These are phyloP conservation scores for Semicossyphus pulcher DNA, from an alignment of 2,113 vertebrate genomes.

Conservation along the genomic window DNA sequence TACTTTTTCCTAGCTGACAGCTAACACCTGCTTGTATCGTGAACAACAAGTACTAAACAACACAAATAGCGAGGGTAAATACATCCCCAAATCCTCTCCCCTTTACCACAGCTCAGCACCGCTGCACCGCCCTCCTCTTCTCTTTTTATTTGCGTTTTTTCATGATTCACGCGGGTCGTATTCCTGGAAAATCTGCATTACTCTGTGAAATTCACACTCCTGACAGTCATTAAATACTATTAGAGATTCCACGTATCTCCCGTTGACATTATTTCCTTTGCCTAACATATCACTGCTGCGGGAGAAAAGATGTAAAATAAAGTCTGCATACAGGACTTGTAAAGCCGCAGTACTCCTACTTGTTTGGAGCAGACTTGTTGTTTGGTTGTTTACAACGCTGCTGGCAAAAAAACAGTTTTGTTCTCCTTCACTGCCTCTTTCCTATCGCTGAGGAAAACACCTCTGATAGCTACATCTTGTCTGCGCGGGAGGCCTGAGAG, in stretches of 20 bases:
- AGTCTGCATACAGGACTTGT: background rate
- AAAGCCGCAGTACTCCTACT: background rate
- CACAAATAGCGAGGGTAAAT: too few relatives aligned
- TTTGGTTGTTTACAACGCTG: constrained; percentile 21
- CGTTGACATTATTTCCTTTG: background rate
- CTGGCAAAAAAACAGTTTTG: constrained; percentile 3
- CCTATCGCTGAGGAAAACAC: constrained; percentile 18
- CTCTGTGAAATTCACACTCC: background rate
- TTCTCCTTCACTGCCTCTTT: constrained; percentile 7
- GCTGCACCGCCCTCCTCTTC: too few relatives aligned
- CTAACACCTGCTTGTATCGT: too few relatives aligned
- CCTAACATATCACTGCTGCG: background rate
- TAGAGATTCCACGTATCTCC: constrained; percentile 1
- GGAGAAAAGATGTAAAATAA: background rate
- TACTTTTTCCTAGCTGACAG: too few relatives aligned
- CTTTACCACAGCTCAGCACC: background rate
- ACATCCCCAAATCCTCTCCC: too few relatives aligned
- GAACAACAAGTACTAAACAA: too few relatives aligned
- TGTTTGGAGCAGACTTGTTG: constrained; percentile 14
- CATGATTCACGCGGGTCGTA: background rate
- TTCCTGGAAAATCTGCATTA: background rate
- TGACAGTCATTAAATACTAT: constrained; percentile 3
- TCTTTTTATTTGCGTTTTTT: background rate
- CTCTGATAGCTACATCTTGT: constrained; percentile 33
- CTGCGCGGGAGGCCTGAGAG: constrained; percentile 25